Evolutionary conservation across 2,888 invertebrate species (phyloP).

Genomic region (Macroteleia sp.): DNA sequence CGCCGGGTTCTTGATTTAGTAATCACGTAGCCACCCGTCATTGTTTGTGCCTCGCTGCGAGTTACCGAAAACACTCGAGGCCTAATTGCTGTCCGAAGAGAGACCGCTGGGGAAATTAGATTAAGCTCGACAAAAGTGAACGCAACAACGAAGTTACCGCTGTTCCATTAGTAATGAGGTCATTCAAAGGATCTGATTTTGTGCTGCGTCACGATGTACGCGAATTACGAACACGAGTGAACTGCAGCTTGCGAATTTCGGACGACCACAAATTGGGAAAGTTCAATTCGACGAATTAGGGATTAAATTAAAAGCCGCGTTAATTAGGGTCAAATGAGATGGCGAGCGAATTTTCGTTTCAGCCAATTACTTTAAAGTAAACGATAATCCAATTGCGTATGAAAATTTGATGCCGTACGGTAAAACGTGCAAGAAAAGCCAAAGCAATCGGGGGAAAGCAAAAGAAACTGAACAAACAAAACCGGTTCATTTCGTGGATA

Average conservation of each 20-base stretch:
- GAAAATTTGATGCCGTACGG: slow-evolving; percentile 8
- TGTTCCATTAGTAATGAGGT: slow-evolving; percentile 45
- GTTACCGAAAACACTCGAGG: slow-evolving; percentile 41
- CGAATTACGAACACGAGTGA: slow-evolving; percentile 2
- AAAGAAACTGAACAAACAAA: slow-evolving; percentile 28
- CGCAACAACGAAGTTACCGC: slow-evolving; percentile 37
- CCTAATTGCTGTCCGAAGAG: slow-evolving; percentile 61
- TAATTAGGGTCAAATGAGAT: too few species aligned
- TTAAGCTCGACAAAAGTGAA: slow-evolving; percentile 47
- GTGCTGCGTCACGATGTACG: not conserved
- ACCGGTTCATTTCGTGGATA: slow-evolving; percentile 28
- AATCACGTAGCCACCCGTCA: slow-evolving; percentile 66
- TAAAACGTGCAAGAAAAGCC: slow-evolving; percentile 7
- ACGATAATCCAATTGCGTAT: not conserved
- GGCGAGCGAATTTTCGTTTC: too few species aligned
- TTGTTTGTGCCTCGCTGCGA: slow-evolving; percentile 38
- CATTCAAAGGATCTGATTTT: slow-evolving; percentile 49
- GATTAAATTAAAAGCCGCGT: slow-evolving; percentile 19
- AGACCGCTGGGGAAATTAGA: slow-evolving; percentile 41
- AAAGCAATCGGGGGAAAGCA: slow-evolving; percentile 8
- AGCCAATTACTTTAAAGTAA: too few species aligned
- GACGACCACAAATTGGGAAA: slow-evolving; percentile 34
- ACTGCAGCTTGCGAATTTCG: slow-evolving; percentile 17
- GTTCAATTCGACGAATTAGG: slow-evolving; percentile 7
- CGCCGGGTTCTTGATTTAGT: slow-evolving; percentile 71